Evolutionary conservation across 2,888 invertebrate species (phyloP).

Genomic region (Coremacera marginata): DNA sequence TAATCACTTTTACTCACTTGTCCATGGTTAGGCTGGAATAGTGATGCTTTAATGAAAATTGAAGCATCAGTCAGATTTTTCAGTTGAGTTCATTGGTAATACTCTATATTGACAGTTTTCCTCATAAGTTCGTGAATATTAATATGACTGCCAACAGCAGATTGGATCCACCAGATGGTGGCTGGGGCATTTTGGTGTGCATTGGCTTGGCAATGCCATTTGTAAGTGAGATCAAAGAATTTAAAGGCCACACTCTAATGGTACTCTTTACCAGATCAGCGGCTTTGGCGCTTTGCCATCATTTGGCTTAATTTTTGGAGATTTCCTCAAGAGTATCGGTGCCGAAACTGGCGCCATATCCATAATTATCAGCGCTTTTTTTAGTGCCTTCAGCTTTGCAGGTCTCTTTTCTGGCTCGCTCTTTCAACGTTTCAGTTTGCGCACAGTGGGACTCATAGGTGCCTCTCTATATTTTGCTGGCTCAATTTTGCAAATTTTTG

Average conservation of each 20-base stretch:
- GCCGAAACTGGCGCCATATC: slow-evolving; percentile 80
- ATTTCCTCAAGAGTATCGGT: slow-evolving; percentile 76
- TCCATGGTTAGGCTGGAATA: neutral
- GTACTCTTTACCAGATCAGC: slow-evolving; percentile 72
- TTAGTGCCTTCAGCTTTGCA: slow-evolving; percentile 70
- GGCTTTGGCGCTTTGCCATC: slow-evolving; percentile 78
- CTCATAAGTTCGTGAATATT: neutral
- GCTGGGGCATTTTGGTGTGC: slow-evolving; percentile 84
- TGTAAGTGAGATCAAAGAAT: slow-evolving; percentile 71
- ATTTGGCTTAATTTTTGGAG: slow-evolving; percentile 79
- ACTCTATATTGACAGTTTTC: neutral
- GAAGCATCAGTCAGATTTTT: neutral
- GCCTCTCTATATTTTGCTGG: slow-evolving; percentile 76
- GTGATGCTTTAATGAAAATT: neutral
- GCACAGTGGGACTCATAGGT: slow-evolving; percentile 77
- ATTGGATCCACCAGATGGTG: slow-evolving; percentile 77
- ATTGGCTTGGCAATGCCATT: slow-evolving; percentile 80
- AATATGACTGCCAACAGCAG: slow-evolving; percentile 47
- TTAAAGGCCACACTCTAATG: neutral
- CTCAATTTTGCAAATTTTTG: slow-evolving; percentile 75
- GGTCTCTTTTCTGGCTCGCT: slow-evolving; percentile 78
- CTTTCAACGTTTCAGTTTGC: slow-evolving; percentile 76
- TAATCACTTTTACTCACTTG: neutral
- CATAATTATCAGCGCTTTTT: slow-evolving; percentile 77
- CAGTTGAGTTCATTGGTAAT: neutral